phyloP scores from a whole-genome alignment of 2,888 invertebrate genomes.

The Cantharis nigra region DNA sequence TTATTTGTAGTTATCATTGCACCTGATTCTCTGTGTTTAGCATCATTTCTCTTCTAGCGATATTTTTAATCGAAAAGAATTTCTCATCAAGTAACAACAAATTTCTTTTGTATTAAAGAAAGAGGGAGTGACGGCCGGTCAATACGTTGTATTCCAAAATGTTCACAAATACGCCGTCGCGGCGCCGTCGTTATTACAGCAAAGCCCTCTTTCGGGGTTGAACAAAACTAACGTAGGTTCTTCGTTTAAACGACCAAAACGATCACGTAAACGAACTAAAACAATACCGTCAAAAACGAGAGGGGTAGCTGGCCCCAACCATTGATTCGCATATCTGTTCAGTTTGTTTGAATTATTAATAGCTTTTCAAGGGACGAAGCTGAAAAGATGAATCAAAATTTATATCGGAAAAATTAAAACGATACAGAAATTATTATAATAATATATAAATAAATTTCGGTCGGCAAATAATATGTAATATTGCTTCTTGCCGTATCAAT shows the following conservation, averaged over 20 bases:
- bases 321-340: neutral
- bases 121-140: constrained; percentile 41
- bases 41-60: constrained; percentile 1
- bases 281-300: constrained; percentile 4
- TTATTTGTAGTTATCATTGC: constrained; percentile 26
- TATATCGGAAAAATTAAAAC: neutral
- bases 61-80: neutral
- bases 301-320: neutral
- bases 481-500: neutral
- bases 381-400: neutral
- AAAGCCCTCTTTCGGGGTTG: constrained; percentile 21
- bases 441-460: neutral
- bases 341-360: neutral
- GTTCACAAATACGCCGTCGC: constrained; percentile 35
- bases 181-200: constrained; percentile 27
- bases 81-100: neutral
- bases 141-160: constrained; percentile 30
- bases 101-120: constrained; percentile 12
- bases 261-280: constrained; percentile 24
- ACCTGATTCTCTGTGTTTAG: constrained; percentile 19
- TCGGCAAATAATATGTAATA: neutral
- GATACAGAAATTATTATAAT: neutral
- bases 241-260: neutral
- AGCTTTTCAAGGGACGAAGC: neutral
- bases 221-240: constrained; percentile 8